A percentile compares a stretch with the other conserved stretches of the same genome.
Evolutionary conservation across 2,797 vertebrate genomes (phyloP).

Genomic region (Ateles fusciceps): DNA sequence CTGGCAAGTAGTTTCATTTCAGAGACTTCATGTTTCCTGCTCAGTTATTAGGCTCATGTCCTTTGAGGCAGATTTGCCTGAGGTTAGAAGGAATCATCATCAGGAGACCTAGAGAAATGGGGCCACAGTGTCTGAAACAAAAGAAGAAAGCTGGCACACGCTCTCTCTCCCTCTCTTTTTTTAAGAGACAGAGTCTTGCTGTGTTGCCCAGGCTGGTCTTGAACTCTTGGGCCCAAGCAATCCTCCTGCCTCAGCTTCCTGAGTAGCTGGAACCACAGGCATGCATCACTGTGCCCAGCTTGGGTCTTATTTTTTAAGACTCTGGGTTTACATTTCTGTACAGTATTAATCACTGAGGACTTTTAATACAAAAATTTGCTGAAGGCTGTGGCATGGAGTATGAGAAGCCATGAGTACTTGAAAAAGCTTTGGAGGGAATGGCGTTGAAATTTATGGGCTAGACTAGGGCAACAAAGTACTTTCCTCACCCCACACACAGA

Average conservation of each 20-base stretch:
- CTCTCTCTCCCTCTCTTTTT: not conserved
- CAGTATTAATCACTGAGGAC: not conserved
- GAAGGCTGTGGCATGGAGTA: not conserved
- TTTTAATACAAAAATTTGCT: not conserved
- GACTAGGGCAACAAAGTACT: not conserved
- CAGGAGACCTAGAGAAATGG: not conserved
- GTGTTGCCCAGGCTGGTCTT: not conserved
- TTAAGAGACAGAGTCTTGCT: not conserved
- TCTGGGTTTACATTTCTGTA: slow-evolving; percentile 18
- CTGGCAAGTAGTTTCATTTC: slow-evolving; percentile 14
- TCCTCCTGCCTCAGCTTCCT: not conserved
- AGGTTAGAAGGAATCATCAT: slow-evolving; percentile 7
- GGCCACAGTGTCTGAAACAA: slow-evolving; percentile 7
- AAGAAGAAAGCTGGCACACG: not conserved
- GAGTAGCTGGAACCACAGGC: not conserved
- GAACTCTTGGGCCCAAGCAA: too few species aligned
- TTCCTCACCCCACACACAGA: not conserved
- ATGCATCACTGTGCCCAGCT: too few species aligned
- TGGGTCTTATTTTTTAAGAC: not conserved
- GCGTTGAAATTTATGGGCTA: not conserved
- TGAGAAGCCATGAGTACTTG: not conserved
- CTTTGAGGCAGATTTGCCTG: not conserved
- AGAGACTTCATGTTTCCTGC: not conserved
- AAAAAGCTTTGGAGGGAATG: not conserved
- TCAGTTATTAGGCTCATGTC: not conserved